Evolutionary conservation across 2,888 invertebrate genomes (phyloP).

Genomic region (Conops quadrifasciatus): DNA sequence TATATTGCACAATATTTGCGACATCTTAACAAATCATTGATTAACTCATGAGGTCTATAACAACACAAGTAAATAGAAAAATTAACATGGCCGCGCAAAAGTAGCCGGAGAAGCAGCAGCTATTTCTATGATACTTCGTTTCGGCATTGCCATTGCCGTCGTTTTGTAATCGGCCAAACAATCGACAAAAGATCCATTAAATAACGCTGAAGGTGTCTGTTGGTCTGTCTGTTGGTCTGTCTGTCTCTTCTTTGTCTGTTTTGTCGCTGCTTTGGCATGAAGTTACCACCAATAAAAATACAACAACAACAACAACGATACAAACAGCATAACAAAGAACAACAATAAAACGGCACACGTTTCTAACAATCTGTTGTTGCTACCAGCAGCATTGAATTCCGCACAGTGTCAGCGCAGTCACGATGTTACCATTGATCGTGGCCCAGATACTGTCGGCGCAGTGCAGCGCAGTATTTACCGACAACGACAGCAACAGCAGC

Average conservation of each 20-base stretch:
- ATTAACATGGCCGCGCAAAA: no score
- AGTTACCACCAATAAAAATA: conserved; percentile 14
- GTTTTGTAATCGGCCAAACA: no score
- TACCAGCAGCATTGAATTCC: conserved; percentile 33
- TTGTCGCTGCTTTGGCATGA: conserved; percentile 32
- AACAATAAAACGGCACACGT: conserved; percentile 26
- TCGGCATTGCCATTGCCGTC: no score
- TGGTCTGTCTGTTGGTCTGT: conserved; percentile 16
- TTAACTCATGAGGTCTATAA: no score
- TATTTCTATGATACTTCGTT: no score
- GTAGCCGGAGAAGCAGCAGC: no score
- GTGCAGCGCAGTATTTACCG: conserved; percentile 2
- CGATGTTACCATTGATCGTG: conserved; percentile 46
- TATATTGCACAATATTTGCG: no score
- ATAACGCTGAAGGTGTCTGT: neutral
- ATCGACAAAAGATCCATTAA: no score
- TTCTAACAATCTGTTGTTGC: conserved; percentile 2
- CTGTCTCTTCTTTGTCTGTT: conserved; percentile 31
- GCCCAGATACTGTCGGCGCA: conserved; percentile 38
- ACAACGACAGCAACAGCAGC: conserved; percentile 12
- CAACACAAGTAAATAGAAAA: no score
- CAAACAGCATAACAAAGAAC: conserved; percentile 12
- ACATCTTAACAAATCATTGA: no score
- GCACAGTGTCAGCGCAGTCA: conserved; percentile 39
- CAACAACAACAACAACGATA: neutral